These are phyloP conservation scores for Aldabrachelys gigantea DNA, from an alignment of 2,113 vertebrate genomes.

Conservation along the genomic window DNA sequence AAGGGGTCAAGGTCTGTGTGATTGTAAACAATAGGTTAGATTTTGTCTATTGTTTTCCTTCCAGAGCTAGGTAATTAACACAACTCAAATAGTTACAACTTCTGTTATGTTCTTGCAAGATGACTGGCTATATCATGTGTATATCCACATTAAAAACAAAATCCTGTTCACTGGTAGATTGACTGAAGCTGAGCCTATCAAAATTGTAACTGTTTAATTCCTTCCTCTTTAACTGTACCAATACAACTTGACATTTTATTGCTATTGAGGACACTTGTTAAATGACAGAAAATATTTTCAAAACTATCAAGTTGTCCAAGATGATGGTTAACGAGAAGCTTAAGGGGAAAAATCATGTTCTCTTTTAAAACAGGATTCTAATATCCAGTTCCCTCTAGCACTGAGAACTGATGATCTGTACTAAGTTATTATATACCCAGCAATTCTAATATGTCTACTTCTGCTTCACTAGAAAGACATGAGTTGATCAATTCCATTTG, in stretches of 20 bases:
- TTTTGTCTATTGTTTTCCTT: not conserved
- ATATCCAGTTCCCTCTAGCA: conserved; percentile 31
- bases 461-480: conserved; percentile 65
- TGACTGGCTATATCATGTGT: not conserved
- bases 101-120: not conserved
- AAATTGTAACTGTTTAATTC: not conserved
- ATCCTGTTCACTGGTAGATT: not conserved
- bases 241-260: not conserved
- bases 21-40: not conserved
- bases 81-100: not conserved
- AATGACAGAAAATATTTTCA: not conserved
- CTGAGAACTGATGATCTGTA: conserved; percentile 47
- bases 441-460: conserved; percentile 62
- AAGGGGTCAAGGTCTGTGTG: too few relatives aligned
- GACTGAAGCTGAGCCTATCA: not conserved
- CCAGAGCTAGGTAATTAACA: not conserved
- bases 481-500: conserved; percentile 78
- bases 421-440: conserved; percentile 66
- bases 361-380: conserved; percentile 51
- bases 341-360: conserved; percentile 39
- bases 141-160: not conserved
- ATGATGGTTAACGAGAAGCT: conserved; percentile 36
- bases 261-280: not conserved
- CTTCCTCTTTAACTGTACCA: not conserved
- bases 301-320: not conserved